Conservation (phyloP, 2,888 invertebrate species). For the Ormia ochracea region DNA sequence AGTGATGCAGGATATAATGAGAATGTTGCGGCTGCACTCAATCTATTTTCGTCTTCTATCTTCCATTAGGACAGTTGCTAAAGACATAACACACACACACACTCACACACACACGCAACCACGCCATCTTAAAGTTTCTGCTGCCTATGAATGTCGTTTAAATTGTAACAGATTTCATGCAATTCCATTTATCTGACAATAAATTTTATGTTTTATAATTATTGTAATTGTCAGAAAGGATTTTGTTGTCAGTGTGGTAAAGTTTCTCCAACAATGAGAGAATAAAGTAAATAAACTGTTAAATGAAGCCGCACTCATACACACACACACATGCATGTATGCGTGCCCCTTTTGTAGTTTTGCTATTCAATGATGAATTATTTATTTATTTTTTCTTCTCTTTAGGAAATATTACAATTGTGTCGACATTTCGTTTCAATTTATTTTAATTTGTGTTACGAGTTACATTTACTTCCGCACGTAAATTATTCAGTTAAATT, state of each 20-base stretch:
- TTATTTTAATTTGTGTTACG: background rate
- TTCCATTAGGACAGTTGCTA: constrained; percentile 15
- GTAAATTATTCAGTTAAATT: background rate
- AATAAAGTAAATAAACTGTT: background rate
- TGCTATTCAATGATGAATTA: background rate
- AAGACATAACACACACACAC: background rate
- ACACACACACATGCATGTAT: background rate
- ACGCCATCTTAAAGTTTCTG: background rate
- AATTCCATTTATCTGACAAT: constrained; percentile 52
- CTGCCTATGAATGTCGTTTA: constrained; percentile 1
- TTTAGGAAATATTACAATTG: background rate
- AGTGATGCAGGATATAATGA: constrained; percentile 34
- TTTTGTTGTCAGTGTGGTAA: background rate
- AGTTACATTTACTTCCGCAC: background rate
- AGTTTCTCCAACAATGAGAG: constrained; percentile 2
- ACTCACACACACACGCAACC: background rate
- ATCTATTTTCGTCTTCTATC: background rate
- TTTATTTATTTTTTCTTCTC: background rate
- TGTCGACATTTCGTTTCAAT: background rate
- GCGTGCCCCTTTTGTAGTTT: background rate
- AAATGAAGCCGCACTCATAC: too few relatives aligned
- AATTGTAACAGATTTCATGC: constrained; percentile 43
- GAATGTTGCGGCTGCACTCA: constrained; percentile 28
- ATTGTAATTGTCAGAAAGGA: constrained; percentile 34
- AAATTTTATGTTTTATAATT: constrained; percentile 49